Percentiles rank a stretch among this genome's conserved stretches.
Evolutionary conservation across 2,797 vertebrate genomes (phyloP).

Genomic region (Danio albolineatus): DNA sequence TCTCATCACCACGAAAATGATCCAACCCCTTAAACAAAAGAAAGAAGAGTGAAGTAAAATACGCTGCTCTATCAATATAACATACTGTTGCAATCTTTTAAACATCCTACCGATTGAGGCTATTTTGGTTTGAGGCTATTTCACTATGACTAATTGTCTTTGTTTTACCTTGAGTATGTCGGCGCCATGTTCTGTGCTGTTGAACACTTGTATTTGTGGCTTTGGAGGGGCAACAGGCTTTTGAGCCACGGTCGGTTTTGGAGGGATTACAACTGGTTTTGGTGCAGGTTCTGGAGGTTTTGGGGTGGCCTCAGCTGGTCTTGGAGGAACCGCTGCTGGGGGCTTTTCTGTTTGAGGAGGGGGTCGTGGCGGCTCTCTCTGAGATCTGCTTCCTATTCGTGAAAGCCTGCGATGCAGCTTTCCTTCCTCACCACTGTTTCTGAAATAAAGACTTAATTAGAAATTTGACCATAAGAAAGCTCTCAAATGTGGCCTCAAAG

Average conservation of each 20-base stretch:
- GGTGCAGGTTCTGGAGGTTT: conserved; percentile 50
- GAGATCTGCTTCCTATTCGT: conserved; percentile 73
- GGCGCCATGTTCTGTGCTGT: conserved; percentile 73
- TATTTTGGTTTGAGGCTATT: too few species aligned
- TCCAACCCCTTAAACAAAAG: conserved; percentile 75
- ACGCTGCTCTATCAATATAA: too few species aligned
- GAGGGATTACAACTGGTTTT: conserved; percentile 57
- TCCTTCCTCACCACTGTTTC: conserved; percentile 74
- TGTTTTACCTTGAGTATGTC: conserved; percentile 75
- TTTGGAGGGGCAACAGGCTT: conserved; percentile 75
- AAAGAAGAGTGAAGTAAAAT: too few species aligned
- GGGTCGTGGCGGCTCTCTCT: conserved; percentile 72
- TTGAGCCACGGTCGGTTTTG: conserved; percentile 65
- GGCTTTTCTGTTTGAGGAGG: conserved; percentile 69
- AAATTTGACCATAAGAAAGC: background rate
- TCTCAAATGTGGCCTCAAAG: too few species aligned
- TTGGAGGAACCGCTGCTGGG: conserved; percentile 45
- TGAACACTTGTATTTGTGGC: conserved; percentile 75
- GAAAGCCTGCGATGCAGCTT: conserved; percentile 76
- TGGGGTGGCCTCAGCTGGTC: conserved; percentile 51
- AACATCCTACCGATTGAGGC: too few species aligned
- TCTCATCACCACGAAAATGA: conserved; percentile 72
- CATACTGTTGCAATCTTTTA: too few species aligned
- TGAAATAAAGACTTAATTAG: conserved; percentile 41
- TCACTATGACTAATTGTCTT: background rate